phyloP scores from a whole-genome alignment of 2,113 vertebrate species.

The Gymnarchus niloticus region DNA sequence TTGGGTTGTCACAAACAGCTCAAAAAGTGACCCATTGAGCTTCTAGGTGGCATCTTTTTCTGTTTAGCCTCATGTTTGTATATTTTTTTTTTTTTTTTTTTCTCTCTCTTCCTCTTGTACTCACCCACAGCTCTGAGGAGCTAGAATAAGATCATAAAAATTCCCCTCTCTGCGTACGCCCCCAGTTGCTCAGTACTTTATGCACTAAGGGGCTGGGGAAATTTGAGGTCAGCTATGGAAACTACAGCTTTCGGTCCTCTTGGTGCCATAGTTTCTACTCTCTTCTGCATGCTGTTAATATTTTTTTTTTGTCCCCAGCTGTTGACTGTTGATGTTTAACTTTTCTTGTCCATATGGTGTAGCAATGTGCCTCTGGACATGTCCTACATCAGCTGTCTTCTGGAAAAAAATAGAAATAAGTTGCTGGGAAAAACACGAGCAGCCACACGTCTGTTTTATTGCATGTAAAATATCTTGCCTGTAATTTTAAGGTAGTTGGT shows the following conservation, averaged over 20 bases:
- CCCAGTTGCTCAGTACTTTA: neutral
- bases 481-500: neutral
- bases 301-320: neutral
- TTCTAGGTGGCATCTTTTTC: neutral
- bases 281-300: neutral
- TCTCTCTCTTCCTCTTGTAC: neutral
- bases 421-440: neutral
- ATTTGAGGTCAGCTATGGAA: constrained; percentile 2
- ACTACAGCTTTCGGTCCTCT: neutral
- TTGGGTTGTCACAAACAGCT: too few species aligned
- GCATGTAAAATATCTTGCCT: neutral
- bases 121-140: neutral
- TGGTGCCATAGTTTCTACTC: neutral
- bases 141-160: neutral
- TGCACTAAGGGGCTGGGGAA: neutral
- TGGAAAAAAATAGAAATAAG: neutral
- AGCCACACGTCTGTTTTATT: neutral
- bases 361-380: neutral
- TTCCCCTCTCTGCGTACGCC: neutral
- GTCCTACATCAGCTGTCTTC: neutral
- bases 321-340: neutral
- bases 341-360: neutral
- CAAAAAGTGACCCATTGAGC: neutral
- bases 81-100: neutral
- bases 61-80: neutral